Conservation (phyloP, 2,888 invertebrate species). For the Nebria salina region DNA sequence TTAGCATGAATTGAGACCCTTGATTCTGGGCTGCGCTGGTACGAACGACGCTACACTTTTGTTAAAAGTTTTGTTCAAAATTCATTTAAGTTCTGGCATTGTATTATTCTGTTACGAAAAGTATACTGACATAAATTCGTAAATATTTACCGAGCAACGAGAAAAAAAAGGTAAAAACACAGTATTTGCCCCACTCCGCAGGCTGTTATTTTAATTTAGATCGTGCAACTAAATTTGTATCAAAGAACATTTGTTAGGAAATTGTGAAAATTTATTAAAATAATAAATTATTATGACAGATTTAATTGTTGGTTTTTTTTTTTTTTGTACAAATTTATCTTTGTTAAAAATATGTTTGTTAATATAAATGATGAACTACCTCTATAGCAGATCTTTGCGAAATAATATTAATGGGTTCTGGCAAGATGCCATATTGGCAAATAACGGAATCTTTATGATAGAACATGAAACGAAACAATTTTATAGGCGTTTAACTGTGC, state of each 20-base stretch:
- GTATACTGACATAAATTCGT: neutral
- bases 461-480: slow-evolving; percentile 34
- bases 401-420: slow-evolving; percentile 30
- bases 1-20: neutral
- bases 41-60: neutral
- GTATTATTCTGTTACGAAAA: neutral
- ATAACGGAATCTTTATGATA: slow-evolving; percentile 31
- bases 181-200: no score
- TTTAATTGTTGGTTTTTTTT: neutral
- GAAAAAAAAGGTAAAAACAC: no score
- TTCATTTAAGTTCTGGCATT: no score
- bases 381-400: slow-evolving; percentile 12
- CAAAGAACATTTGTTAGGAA: neutral
- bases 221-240: neutral
- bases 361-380: neutral
- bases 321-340: neutral
- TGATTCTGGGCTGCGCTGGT: neutral
- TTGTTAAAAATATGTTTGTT: slow-evolving; percentile 1
- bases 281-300: neutral
- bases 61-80: neutral
- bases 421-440: slow-evolving; percentile 32
- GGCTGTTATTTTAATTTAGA: no score
- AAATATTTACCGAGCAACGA: no score
- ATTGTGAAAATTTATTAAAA: neutral
- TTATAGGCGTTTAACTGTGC: neutral